Evolutionary conservation across 35 echinoderm and acorn worm genomes (phyloP).

Genomic region (Acanthaster planci): DNA sequence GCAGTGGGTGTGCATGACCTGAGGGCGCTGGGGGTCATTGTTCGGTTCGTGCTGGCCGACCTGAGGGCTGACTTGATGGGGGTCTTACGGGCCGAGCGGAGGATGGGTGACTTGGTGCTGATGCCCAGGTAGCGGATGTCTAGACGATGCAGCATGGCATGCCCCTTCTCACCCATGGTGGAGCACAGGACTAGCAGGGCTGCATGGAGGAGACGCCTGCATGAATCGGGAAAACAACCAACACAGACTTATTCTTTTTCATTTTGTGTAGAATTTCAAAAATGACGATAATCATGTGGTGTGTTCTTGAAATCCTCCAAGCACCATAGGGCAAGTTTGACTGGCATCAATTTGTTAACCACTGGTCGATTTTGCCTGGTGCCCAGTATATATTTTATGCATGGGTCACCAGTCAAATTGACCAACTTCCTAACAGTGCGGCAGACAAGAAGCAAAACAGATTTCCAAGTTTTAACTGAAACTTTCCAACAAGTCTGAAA

Average conservation of each 20-base stretch:
- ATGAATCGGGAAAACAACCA: neutral
- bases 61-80: constrained; percentile 66
- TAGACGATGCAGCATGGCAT: constrained; percentile 70
- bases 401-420: too few species aligned
- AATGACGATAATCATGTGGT: too few species aligned
- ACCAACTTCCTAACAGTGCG: too few species aligned
- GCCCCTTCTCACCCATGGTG: constrained; percentile 79
- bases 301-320: too few species aligned
- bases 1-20: constrained; percentile 30
- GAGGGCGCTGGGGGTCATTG: constrained; percentile 35
- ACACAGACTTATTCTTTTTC: too few species aligned
- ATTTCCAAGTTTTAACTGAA: neutral
- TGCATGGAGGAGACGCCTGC: constrained; percentile 46
- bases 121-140: constrained; percentile 83
- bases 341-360: too few species aligned
- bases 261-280: too few species aligned
- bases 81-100: constrained; percentile 61
- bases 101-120: constrained; percentile 28
- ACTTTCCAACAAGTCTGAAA: neutral
- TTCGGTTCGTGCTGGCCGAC: constrained; percentile 54
- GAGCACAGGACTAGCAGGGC: constrained; percentile 75
- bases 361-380: too few species aligned
- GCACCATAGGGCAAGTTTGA: too few species aligned
- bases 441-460: too few species aligned
- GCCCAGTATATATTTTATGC: too few species aligned